phyloP scores from a whole-genome alignment of 1,140 invertebrate genomes.

The Pomacea maculata region DNA sequence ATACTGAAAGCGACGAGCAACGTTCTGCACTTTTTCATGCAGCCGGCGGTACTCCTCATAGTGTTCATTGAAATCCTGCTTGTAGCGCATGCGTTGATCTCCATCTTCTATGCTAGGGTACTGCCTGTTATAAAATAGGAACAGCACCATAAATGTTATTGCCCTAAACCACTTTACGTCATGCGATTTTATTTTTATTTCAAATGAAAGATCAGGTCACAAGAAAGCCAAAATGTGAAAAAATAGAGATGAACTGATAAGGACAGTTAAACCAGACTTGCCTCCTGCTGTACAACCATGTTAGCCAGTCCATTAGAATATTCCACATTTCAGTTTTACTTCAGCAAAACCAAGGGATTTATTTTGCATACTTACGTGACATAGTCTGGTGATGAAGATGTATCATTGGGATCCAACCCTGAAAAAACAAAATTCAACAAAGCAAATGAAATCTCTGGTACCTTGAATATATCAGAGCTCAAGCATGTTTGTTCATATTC shows the following conservation, averaged over 20 bases:
- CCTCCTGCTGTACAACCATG: too few species aligned
- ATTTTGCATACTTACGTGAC: background rate
- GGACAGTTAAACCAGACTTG: too few species aligned
- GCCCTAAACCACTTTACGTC: too few species aligned
- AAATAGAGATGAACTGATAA: too few species aligned
- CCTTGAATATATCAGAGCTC: too few species aligned
- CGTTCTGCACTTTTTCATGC: conserved; percentile 79
- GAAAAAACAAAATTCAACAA: background rate
- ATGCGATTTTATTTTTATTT: too few species aligned
- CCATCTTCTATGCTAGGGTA: conserved; percentile 80
- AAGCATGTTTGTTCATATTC: too few species aligned
- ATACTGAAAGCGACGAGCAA: conserved; percentile 79
- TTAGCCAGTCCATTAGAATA: too few species aligned
- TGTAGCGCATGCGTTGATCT: conserved; percentile 84
- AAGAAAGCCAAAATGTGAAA: too few species aligned
- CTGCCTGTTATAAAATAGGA: conserved; percentile 70
- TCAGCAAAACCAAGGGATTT: background rate
- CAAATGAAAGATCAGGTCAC: too few species aligned
- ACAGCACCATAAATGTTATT: background rate
- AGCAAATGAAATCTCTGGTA: too few species aligned
- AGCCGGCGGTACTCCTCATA: conserved; percentile 84
- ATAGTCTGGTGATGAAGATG: conserved; percentile 1
- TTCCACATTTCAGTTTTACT: too few species aligned
- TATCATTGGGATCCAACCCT: conserved; percentile 1
- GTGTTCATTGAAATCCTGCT: conserved; percentile 85